Conservation (phyloP, 2,888 invertebrate species). For the Acronicta aceris region DNA sequence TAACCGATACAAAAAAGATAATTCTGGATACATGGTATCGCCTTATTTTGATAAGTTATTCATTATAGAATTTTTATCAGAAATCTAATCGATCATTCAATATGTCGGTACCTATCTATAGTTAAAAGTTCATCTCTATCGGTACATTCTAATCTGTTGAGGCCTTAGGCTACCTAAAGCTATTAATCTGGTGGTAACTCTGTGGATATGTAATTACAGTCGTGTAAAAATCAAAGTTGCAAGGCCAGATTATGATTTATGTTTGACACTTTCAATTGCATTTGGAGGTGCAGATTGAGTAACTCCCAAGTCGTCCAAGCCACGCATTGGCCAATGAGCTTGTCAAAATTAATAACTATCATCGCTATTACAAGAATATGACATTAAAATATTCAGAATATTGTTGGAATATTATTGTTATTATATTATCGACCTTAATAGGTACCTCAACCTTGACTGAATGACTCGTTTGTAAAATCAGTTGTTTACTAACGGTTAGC, state of each 20-base stretch:
- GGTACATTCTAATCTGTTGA: conserved; percentile 28
- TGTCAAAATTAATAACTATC: conserved; percentile 50
- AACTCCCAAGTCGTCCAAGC: conserved; percentile 47
- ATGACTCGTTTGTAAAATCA: conserved; percentile 61
- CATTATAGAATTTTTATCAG: too few relatives aligned
- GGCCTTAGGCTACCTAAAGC: conserved; percentile 26
- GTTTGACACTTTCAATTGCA: conserved; percentile 57
- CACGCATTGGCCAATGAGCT: conserved; percentile 66
- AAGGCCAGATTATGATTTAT: conserved; percentile 69
- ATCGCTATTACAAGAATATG: background rate
- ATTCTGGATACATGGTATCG: conserved; percentile 1
- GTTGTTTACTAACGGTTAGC: conserved; percentile 59
- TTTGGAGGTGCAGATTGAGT: conserved; percentile 59
- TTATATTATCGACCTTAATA: conserved; percentile 62
- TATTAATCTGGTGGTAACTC: conserved; percentile 27
- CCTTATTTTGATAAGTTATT: background rate
- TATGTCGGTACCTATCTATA: too few relatives aligned
- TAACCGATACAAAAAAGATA: conserved; percentile 35
- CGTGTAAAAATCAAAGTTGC: conserved; percentile 57
- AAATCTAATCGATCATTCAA: too few relatives aligned
- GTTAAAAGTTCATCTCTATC: conserved; percentile 1
- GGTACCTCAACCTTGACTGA: conserved; percentile 66
- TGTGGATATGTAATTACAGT: conserved; percentile 32
- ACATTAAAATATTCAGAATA: conserved; percentile 26
- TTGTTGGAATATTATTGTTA: conserved; percentile 30